phyloP scores from a whole-genome alignment of 2,113 vertebrate genomes.

The Quiscalus mexicanus region DNA sequence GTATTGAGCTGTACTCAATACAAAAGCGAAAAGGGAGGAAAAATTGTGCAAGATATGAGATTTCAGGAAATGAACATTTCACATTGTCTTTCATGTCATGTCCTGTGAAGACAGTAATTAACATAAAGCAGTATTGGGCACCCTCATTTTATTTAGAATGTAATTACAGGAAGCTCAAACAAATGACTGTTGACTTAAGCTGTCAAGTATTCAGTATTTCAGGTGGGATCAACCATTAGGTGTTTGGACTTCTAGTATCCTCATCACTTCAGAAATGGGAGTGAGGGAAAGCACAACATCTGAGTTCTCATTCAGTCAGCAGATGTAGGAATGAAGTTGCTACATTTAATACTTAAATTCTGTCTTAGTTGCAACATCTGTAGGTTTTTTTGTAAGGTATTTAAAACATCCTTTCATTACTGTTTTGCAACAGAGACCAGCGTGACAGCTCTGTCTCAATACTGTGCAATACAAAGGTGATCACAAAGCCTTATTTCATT shows the following conservation, averaged over 20 bases:
- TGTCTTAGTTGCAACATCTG: constrained; percentile 35
- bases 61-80: neutral
- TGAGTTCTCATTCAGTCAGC: neutral
- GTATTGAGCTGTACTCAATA: neutral
- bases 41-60: neutral
- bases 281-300: neutral
- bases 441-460: constrained; percentile 27
- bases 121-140: neutral
- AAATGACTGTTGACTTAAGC: neutral
- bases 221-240: neutral
- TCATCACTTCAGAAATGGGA: neutral
- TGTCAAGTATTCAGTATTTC: neutral
- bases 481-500: neutral
- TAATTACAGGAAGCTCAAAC: neutral
- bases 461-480: neutral
- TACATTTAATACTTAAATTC: constrained; percentile 16
- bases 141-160: neutral
- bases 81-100: neutral
- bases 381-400: neutral
- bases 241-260: neutral
- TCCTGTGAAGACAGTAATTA: neutral
- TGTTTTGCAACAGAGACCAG: constrained; percentile 44
- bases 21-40: neutral
- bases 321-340: neutral
- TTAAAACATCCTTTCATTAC: constrained; percentile 43